Conservation (phyloP, 2,888 invertebrate genomes). For the Rhogogaster chlorosoma region DNA sequence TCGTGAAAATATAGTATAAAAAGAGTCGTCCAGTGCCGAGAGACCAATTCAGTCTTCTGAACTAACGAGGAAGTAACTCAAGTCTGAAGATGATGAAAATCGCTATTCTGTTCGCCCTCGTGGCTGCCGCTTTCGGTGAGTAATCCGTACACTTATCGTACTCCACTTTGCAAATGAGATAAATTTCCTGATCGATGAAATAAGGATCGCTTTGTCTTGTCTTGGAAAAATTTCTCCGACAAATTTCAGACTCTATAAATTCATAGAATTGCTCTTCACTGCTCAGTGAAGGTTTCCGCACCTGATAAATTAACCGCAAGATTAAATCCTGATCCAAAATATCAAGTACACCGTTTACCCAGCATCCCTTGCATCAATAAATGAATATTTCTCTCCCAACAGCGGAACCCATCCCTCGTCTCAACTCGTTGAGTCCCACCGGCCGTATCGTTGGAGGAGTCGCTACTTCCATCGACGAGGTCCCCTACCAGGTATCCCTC, state of each 20-base stretch:
- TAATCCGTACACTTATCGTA: neutral
- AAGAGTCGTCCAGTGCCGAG: neutral
- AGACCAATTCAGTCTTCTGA: neutral
- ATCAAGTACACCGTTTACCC: neutral
- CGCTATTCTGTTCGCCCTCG: conserved; percentile 49
- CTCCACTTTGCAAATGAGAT: neutral
- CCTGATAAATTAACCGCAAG: neutral
- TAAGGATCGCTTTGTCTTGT: neutral
- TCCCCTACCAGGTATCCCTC: conserved; percentile 79
- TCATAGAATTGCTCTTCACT: neutral
- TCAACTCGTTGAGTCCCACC: conserved; percentile 42
- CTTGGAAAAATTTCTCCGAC: neutral
- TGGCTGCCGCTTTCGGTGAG: conserved; percentile 52
- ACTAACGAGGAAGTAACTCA: neutral
- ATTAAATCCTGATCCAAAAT: neutral
- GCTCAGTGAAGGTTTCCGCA: neutral
- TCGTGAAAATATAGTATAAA: neutral
- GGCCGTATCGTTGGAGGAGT: conserved; percentile 79
- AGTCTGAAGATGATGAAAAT: conserved; percentile 57
- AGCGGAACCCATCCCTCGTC: neutral
- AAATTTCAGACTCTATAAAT: neutral
- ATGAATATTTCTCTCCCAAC: neutral
- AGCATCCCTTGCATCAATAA: neutral
- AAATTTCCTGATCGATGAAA: neutral
- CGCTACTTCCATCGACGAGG: conserved; percentile 77